Evolutionary conservation across 1,140 invertebrate genomes (phyloP).

Genomic region (Chymomyza costata): DNA sequence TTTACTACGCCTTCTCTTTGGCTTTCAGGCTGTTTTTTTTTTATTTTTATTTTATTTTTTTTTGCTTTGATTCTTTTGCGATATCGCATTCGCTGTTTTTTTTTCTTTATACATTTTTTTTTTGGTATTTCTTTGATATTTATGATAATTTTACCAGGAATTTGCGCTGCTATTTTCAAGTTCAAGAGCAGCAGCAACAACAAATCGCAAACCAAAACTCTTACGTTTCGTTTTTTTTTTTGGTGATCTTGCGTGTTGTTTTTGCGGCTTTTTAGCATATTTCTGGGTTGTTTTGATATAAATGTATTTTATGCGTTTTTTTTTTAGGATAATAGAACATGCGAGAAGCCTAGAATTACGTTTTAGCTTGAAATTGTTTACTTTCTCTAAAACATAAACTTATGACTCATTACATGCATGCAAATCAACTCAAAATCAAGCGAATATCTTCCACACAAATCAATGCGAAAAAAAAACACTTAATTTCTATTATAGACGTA

Average conservation of each 20-base stretch:
- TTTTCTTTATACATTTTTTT: conserved; percentile 15
- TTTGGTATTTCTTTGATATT: conserved; percentile 29
- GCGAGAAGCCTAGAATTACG: too few species aligned
- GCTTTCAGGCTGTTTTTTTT: too few species aligned
- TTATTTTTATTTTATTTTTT: conserved; percentile 2
- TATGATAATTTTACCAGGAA: conserved; percentile 50
- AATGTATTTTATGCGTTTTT: conserved; percentile 4
- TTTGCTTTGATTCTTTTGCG: not conserved
- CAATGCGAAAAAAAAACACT: too few species aligned
- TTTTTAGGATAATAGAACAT: conserved; percentile 21
- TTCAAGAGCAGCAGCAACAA: conserved; percentile 49
- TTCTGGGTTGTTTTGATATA: too few species aligned
- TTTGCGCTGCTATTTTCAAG: conserved; percentile 50
- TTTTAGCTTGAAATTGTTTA: too few species aligned
- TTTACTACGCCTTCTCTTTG: conserved; percentile 16
- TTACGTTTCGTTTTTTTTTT: too few species aligned
- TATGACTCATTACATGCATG: too few species aligned
- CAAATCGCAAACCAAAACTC: conserved; percentile 2
- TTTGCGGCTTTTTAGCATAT: conserved; percentile 24
- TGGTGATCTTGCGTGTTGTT: conserved; percentile 3
- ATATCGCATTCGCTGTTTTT: too few species aligned
- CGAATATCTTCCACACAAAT: too few species aligned
- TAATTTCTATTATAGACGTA: too few species aligned
- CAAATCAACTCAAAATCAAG: too few species aligned
- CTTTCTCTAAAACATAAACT: too few species aligned